Conservation (phyloP, 2,797 vertebrate species). For the Sorex maritimensis region DNA sequence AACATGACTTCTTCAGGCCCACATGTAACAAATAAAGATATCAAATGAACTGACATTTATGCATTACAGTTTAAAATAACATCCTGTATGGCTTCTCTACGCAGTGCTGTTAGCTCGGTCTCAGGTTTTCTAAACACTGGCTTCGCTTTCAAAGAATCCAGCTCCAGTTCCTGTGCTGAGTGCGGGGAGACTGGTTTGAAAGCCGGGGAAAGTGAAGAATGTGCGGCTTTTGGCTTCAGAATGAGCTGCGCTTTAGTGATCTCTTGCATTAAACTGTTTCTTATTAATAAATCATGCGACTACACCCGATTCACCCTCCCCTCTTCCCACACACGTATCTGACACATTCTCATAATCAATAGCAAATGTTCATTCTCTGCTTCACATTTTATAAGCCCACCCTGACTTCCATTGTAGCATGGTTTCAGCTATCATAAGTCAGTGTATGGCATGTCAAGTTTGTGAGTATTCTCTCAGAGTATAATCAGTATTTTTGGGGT, state of each 20-base stretch:
- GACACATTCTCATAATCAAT: constrained; percentile 93
- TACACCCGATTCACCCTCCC: constrained; percentile 84
- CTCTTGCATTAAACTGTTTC: constrained; percentile 92
- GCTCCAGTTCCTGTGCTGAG: constrained; percentile 80
- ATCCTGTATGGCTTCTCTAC: constrained; percentile 84
- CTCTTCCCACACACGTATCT: constrained; percentile 83
- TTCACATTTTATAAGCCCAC: constrained; percentile 89
- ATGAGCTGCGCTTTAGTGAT: constrained; percentile 91
- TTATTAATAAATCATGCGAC: constrained; percentile 94
- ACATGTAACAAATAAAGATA: constrained; percentile 87
- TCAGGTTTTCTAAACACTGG: constrained; percentile 86
- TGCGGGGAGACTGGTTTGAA: constrained; percentile 84
- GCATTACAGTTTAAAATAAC: constrained; percentile 86
- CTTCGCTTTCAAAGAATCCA: constrained; percentile 90
- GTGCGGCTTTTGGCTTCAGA: constrained; percentile 91
- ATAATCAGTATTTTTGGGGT: background rate
- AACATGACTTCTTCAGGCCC: constrained; percentile 82
- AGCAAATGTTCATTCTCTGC: constrained; percentile 90
- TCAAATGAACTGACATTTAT: constrained; percentile 85
- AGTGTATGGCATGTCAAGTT: background rate
- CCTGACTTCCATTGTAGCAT: constrained; percentile 88
- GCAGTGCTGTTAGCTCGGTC: constrained; percentile 84
- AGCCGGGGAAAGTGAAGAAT: constrained; percentile 90
- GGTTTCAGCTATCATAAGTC: constrained; percentile 83
- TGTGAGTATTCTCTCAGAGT: constrained; percentile 6